phyloP scores from a whole-genome alignment of 2,113 vertebrate genomes.

The Physeter macrocephalus region DNA sequence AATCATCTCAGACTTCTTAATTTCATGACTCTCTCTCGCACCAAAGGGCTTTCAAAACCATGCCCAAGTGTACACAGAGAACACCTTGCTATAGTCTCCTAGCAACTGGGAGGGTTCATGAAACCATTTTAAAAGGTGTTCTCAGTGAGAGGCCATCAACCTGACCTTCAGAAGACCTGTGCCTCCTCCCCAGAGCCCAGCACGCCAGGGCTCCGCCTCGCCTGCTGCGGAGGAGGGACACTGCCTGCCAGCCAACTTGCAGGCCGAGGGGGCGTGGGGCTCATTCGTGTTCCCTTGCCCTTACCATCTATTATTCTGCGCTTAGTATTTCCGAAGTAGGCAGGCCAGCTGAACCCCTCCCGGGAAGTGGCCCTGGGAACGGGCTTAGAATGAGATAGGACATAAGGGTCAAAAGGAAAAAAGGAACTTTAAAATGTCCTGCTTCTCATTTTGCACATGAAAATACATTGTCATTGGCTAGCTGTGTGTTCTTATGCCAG shows the following conservation, averaged over 20 bases:
- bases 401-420: not conserved
- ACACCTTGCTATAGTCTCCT: not conserved
- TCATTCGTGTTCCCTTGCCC: not conserved
- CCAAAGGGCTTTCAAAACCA: not conserved
- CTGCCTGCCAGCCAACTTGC: not conserved
- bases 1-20: not conserved
- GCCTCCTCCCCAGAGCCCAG: not conserved
- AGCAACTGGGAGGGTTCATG: not conserved
- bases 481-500: not conserved
- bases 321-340: not conserved
- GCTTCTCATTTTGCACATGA: not conserved
- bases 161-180: not conserved
- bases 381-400: not conserved
- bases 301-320: constrained; percentile 18
- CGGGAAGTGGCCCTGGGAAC: not conserved
- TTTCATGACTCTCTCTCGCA: not conserved
- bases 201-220: not conserved
- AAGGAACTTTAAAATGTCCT: not conserved
- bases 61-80: not conserved
- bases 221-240: not conserved
- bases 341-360: not conserved
- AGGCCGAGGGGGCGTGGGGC: not conserved
- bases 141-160: not conserved
- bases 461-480: not conserved
- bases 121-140: not conserved